Conservation (phyloP, 35 echinoderm and acorn worm species). For the Chiridota heheva region DNA sequence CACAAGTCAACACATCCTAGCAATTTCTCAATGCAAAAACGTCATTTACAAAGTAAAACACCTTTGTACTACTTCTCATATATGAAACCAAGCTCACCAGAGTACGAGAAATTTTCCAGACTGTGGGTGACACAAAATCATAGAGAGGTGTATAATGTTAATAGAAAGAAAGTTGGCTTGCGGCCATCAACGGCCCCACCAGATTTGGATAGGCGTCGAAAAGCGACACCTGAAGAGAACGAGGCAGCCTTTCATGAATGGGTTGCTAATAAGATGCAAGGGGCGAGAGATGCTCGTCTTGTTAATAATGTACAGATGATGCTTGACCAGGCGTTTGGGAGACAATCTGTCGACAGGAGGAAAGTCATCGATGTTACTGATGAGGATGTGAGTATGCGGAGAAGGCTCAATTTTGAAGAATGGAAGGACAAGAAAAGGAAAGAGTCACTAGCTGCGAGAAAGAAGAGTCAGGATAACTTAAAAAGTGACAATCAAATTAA, state of each 20-base stretch:
- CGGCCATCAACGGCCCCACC: conserved; percentile 27
- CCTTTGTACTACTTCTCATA: too few species aligned
- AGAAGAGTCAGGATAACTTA: too few species aligned
- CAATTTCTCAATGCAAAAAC: too few species aligned
- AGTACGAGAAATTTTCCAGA: too few species aligned
- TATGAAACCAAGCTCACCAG: too few species aligned
- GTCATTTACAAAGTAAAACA: too few species aligned
- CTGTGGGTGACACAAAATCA: too few species aligned
- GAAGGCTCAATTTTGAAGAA: conserved; percentile 49
- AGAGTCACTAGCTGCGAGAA: too few species aligned
- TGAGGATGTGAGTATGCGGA: background rate
- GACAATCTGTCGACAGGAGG: conserved; percentile 26
- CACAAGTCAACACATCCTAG: too few species aligned
- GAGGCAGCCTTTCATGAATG: conserved; percentile 51
- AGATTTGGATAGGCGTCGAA: background rate
- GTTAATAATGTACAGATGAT: conserved; percentile 55
- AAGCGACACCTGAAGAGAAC: conserved; percentile 71
- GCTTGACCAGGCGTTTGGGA: conserved; percentile 74
- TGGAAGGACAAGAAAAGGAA: conserved; percentile 69
- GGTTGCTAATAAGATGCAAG: conserved; percentile 63
- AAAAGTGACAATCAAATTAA: too few species aligned
- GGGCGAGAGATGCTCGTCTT: conserved; percentile 58
- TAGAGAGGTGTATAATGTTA: too few species aligned
- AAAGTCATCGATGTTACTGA: background rate
- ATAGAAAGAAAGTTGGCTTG: too few species aligned